phyloP scores from a whole-genome alignment of 1,140 invertebrate genomes.

The Heliconius eleuchia region DNA sequence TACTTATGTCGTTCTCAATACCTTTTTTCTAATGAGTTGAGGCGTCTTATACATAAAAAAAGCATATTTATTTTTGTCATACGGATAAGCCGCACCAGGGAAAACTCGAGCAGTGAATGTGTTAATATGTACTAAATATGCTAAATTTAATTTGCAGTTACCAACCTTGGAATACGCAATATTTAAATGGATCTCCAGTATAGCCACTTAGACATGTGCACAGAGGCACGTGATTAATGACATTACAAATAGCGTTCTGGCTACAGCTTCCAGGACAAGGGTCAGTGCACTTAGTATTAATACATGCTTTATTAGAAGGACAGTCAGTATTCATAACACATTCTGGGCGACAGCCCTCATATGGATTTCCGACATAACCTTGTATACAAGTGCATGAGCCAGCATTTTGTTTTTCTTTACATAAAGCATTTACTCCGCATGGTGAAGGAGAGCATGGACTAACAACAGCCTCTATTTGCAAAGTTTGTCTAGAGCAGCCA shows the following conservation, averaged over 20 bases:
- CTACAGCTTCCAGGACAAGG: constrained; percentile 85
- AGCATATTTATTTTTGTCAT: too few species aligned
- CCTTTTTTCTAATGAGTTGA: too few species aligned
- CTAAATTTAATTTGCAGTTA: constrained; percentile 11
- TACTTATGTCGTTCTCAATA: too few species aligned
- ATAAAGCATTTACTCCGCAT: constrained; percentile 87
- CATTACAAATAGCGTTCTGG: constrained; percentile 84
- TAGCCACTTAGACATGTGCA: constrained; percentile 87
- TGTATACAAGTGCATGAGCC: constrained; percentile 85
- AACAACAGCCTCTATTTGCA: constrained; percentile 59
- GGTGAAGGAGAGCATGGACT: constrained; percentile 86
- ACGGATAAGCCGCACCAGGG: too few species aligned
- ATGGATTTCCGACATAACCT: constrained; percentile 87
- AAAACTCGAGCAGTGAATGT: too few species aligned
- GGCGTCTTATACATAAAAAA: too few species aligned
- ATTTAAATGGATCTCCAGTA: constrained; percentile 87
- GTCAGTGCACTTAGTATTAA: constrained; percentile 83
- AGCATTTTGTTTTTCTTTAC: constrained; percentile 84
- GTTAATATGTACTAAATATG: not conserved
- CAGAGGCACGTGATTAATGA: constrained; percentile 84
- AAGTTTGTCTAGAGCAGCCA: constrained; percentile 77
- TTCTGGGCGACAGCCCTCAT: constrained; percentile 87
- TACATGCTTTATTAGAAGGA: constrained; percentile 83
- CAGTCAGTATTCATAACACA: constrained; percentile 87
- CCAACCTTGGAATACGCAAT: constrained; percentile 81